Conservation (phyloP, 2,888 invertebrate species). For the Tuberolachnus salignus region DNA sequence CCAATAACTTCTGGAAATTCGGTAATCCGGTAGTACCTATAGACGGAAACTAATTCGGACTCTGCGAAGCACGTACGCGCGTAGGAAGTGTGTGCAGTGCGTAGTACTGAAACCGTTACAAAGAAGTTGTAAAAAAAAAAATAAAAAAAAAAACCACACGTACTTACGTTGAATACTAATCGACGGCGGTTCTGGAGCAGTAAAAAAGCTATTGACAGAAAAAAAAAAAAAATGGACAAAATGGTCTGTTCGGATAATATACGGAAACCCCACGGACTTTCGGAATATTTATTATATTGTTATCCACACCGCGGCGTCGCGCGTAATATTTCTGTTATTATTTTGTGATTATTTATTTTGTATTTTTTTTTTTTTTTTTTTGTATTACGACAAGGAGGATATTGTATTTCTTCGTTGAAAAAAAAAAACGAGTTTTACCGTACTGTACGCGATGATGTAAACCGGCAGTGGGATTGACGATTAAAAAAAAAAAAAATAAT, state of each 20-base stretch:
- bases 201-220: too few species aligned
- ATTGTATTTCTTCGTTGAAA: not conserved
- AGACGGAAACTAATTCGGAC: conserved; percentile 19
- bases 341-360: too few species aligned
- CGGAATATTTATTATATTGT: too few species aligned
- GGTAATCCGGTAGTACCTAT: conserved; percentile 25
- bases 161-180: conserved; percentile 42
- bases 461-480: too few species aligned
- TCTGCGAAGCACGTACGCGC: conserved; percentile 1
- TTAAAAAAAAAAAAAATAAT: not conserved
- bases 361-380: conserved; percentile 7
- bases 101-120: not conserved
- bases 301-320: conserved; percentile 12
- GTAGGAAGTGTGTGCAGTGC: not conserved
- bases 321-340: too few species aligned
- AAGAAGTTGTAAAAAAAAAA: conserved; percentile 25
- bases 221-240: too few species aligned
- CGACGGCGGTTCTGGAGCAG: too few species aligned
- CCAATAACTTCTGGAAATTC: not conserved
- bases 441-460: not conserved
- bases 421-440: not conserved
- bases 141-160: not conserved
- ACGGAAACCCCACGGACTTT: not conserved
- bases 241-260: too few species aligned
- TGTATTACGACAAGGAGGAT: not conserved